Base-by-base conservation (phyloP, 2,797 vertebrate species). In the Lates japonicus region DNA sequence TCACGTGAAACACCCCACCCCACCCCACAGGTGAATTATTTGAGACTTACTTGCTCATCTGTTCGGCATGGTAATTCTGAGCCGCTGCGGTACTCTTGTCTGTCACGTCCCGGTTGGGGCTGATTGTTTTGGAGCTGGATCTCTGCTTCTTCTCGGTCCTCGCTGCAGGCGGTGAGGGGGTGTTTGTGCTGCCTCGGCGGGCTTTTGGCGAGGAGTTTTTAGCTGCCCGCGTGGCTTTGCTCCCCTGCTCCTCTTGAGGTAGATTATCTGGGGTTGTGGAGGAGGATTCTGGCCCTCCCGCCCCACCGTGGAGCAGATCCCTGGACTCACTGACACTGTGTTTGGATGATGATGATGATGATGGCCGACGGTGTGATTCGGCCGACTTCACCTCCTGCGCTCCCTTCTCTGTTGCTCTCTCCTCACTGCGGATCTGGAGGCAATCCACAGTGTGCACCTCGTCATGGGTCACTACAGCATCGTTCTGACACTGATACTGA, bases 401-500 rank as follows among this genome's bases (percentile, higher is more conserved):
- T 9, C 80, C 92, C 76, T 82, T 94, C 37, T 95, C 95, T 0
- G 80, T 9, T 7, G 70, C 85, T 61, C 86, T 91, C 16, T 95
- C 95, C 78, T 93, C 91, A 5, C 90, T 92, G 74, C 90, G 91
- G 69, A 96, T 95, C 79, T 96, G 96, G 80, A 95, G 94, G 89
- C 95, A 96, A 86, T 96, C 95, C 68, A 88, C 80, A 0, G 83
- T 91, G 74, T 93, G 93, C 4, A 87, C 85, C 59, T 96, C 95
- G 1, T 96, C 95, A 4, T 89, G 80, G 82, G 82, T 68, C 71
- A 88, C 72, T 0, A 84, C 67, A 2, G 88, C 59, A 1, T 90
- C 87, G 14, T 90, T 94, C 73, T 91, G 94, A 92, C 93, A 96
- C 87, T 95, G 95, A 75, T 96, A 96, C 86, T 95, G 95, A 76